phyloP scores from a whole-genome alignment of 2,888 invertebrate species.

The Epicampocera succincta region DNA sequence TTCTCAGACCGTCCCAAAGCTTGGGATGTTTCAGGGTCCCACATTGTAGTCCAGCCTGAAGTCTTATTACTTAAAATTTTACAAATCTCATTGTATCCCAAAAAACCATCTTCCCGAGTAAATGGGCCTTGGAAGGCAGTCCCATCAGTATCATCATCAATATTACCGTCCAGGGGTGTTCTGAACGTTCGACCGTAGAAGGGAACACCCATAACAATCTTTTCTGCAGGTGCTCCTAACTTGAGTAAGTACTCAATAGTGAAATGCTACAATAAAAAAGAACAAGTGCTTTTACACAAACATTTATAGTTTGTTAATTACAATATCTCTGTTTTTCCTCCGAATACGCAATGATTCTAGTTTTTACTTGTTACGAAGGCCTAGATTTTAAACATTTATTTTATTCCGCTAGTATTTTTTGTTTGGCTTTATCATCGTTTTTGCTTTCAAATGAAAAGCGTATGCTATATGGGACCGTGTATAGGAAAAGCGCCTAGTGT shows the following conservation, averaged over 20 bases:
- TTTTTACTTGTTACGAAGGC: too few relatives aligned
- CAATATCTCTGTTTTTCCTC: too few relatives aligned
- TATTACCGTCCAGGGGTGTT: slow-evolving; percentile 78
- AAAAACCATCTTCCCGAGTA: slow-evolving; percentile 90
- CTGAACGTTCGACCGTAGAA: slow-evolving; percentile 91
- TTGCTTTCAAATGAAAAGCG: too few relatives aligned
- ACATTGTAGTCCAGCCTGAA: slow-evolving; percentile 86
- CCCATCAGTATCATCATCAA: slow-evolving; percentile 82
- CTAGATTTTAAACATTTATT: too few relatives aligned
- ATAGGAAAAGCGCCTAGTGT: too few relatives aligned
- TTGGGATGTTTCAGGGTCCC: slow-evolving; percentile 85
- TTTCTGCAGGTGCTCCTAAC: slow-evolving; percentile 88
- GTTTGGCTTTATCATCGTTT: too few relatives aligned
- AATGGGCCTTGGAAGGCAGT: slow-evolving; percentile 89
- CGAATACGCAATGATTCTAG: too few relatives aligned
- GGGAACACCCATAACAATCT: slow-evolving; percentile 91
- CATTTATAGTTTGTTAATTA: too few relatives aligned
- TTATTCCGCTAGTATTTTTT: too few relatives aligned
- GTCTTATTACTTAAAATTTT: slow-evolving; percentile 84
- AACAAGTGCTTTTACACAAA: neutral
- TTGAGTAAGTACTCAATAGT: slow-evolving; percentile 89
- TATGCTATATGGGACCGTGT: too few relatives aligned
- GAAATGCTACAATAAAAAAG: slow-evolving; percentile 84
- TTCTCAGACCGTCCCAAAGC: slow-evolving; percentile 79
- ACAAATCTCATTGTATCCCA: slow-evolving; percentile 94